Evolutionary conservation across 2,797 vertebrate genomes (phyloP).

Genomic region (Setipinna tenuifilis): DNA sequence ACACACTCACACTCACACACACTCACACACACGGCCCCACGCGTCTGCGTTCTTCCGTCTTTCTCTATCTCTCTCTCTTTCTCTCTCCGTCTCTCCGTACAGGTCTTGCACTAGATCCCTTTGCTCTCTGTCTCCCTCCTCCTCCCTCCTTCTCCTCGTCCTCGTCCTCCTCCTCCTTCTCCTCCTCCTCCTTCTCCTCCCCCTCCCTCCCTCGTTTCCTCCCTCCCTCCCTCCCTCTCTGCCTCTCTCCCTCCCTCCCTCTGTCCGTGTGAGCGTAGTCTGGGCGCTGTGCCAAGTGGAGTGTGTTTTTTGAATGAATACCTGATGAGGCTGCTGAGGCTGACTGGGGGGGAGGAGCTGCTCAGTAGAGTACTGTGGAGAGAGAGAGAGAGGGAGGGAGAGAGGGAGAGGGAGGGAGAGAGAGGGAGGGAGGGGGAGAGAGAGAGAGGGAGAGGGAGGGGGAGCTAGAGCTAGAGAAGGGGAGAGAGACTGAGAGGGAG

Average conservation of each 20-base stretch:
- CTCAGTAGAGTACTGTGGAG: conserved; percentile 80
- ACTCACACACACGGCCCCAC: conserved; percentile 63
- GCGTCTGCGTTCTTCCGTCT: background rate
- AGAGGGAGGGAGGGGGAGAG: conserved; percentile 32
- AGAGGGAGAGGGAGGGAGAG: conserved; percentile 54
- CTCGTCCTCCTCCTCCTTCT: conserved; percentile 57
- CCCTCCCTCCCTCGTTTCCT: conserved; percentile 26
- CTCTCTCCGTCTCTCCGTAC: no score
- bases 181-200: conserved; percentile 44
- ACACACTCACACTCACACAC: conserved; percentile 56
- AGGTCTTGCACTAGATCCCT: no score
- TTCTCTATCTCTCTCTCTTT: background rate
- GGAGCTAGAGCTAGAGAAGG: conserved; percentile 57
- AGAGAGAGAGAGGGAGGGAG: conserved; percentile 39
- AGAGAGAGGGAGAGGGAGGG: conserved; percentile 41
- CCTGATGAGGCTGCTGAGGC: conserved; percentile 91
- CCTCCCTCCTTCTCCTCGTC: background rate
- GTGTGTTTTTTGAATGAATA: conserved; percentile 92
- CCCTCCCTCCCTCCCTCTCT: conserved; percentile 52
- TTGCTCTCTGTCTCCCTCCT: background rate
- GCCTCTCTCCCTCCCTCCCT: background rate
- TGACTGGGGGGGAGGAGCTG: conserved; percentile 77
- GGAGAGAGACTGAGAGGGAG: conserved; percentile 69
- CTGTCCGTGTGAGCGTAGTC: conserved; percentile 71
- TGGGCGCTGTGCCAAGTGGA: conserved; percentile 80